Conservation (phyloP, 2,113 vertebrate genomes). For the Corythornis vintsioides region DNA sequence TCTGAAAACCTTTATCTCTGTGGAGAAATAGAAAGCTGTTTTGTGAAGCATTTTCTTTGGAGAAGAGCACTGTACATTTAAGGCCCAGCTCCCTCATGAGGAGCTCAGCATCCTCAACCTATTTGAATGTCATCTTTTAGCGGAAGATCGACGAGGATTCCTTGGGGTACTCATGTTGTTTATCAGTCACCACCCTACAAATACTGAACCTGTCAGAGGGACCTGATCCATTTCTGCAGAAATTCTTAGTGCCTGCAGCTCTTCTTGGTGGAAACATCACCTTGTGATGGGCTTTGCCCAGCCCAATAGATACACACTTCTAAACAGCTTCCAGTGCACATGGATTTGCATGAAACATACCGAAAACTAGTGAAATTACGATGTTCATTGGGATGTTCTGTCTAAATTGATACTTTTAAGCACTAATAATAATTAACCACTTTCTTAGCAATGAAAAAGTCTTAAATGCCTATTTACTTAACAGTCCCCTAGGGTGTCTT, state of each 20-base stretch:
- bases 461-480: slow-evolving; percentile 87
- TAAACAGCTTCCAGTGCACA: neutral
- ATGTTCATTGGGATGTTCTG: slow-evolving; percentile 70
- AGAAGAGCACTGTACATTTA: neutral
- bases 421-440: slow-evolving; percentile 86
- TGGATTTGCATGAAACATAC: slow-evolving; percentile 33
- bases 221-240: neutral
- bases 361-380: slow-evolving; percentile 39
- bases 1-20: neutral
- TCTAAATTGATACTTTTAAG: slow-evolving; percentile 82
- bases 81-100: neutral
- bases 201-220: neutral
- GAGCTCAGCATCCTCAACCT: neutral
- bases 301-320: neutral
- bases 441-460: slow-evolving; percentile 84
- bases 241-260: neutral
- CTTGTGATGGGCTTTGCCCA: neutral
- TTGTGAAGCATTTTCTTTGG: neutral
- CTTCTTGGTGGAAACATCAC: neutral
- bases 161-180: neutral
- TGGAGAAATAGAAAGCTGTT: neutral
- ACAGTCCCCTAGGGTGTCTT: slow-evolving; percentile 86
- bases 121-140: neutral
- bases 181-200: neutral
- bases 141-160: neutral